Evolutionary conservation across 2,888 invertebrate genomes (phyloP), one percentile per base, ranked within the genome.

Genomic region (Crioceris asparagi): DNA sequence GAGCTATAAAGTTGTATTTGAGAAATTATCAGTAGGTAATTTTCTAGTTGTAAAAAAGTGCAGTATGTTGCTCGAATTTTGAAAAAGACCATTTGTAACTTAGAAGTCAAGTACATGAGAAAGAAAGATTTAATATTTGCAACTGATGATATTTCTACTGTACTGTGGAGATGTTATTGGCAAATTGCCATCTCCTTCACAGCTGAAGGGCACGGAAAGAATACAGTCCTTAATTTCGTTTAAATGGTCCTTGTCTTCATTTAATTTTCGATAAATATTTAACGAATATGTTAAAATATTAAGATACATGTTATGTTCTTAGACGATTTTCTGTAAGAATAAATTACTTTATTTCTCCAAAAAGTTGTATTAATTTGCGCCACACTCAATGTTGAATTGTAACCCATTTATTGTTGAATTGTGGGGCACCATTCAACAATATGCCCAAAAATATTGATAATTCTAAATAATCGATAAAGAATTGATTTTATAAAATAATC

Each of bases 101-200:
- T 35, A 11, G 29, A 29, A 16, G 35, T 35, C 29, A 14, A 14
- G 11, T 35, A 29, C 14, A 17, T 35, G 29, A 29, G 35, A 35
- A 29, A 29, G 15, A 35, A 29, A 17, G 27, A 17, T 10, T 12
- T 29, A 16, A 29, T 25, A 34, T 34, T 34, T 23, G 14, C 11
- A 17, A 35, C 7, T 17, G 35, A 35, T 17, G 35, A 35, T 35
- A 29, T 35, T 29, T 35, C 29, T 29, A 29, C 29, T 15, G 35
- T 35, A 35, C 17, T 14, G 16, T 17, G 25, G 14, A 16, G 15
- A 29, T 35, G 29, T 16, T 4, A 11, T 35, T 10, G 12, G 38
- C 32, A 38, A 32, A 38, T 33, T 38, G 14, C 26, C 17, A n/a
- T 11, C 33, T 33, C 32, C 38, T 26, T n/a, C 18, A 12, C 32